phyloP scores from a whole-genome alignment of 2,113 vertebrate genomes.

The Chionomys nivalis region DNA sequence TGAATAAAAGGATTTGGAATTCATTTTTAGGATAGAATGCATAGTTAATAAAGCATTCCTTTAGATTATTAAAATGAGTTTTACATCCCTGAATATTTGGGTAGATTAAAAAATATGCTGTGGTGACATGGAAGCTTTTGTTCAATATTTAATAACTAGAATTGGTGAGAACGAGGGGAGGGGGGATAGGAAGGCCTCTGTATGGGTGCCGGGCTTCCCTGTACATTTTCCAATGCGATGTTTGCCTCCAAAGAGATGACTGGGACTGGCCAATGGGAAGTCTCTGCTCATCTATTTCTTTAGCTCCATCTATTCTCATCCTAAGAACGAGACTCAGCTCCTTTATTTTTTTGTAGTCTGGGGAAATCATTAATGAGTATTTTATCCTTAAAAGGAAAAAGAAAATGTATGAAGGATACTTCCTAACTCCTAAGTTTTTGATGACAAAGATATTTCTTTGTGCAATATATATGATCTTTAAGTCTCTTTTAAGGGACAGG shows the following conservation, averaged over 20 bases:
- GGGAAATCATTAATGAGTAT: neutral
- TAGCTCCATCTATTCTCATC: neutral
- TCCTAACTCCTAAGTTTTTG: neutral
- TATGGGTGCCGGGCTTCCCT: neutral
- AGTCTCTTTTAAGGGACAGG: neutral
- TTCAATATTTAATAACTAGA: conserved; percentile 39
- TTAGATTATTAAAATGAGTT: conserved; percentile 14
- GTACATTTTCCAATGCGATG: neutral
- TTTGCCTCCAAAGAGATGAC: neutral
- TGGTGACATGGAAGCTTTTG: neutral
- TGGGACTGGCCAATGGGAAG: neutral
- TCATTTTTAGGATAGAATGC: conserved; percentile 33
- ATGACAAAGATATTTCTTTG: neutral
- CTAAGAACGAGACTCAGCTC: neutral
- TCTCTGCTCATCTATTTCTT: neutral
- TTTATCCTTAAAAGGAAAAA: neutral
- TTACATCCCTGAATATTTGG: neutral
- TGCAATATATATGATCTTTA: neutral
- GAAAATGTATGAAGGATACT: neutral
- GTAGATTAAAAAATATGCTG: neutral
- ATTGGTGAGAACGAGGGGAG: neutral
- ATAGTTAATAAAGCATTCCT: conserved; percentile 27
- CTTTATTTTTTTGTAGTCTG: neutral
- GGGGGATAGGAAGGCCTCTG: neutral
- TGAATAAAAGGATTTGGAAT: conserved; percentile 14